Evolutionary conservation across 64 coral and sea anemone species (phyloP).

Genomic region (Pocillopora verrucosa): DNA sequence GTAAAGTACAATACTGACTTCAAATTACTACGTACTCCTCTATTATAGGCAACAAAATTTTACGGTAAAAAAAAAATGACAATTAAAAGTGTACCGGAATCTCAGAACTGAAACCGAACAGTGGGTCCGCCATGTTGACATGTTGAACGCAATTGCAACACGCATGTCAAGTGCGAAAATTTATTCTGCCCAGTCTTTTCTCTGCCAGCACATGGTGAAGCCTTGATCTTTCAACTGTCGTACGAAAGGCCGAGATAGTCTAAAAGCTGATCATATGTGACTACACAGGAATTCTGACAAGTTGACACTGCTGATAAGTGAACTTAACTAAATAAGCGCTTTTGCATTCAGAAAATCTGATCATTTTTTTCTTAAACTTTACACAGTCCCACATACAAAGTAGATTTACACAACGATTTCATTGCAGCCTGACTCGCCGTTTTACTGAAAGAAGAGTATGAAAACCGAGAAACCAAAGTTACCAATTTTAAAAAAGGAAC

Average conservation of each 20-base stretch:
- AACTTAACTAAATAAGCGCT: background rate
- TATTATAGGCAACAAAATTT: background rate
- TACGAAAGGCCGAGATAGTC: too few relatives aligned
- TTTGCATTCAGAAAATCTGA: constrained; percentile 17
- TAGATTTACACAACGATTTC: background rate
- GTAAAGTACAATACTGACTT: background rate
- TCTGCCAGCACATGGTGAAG: background rate
- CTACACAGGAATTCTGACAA: constrained; percentile 31
- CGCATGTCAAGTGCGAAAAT: background rate
- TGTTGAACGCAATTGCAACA: constrained; percentile 8
- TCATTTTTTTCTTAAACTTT: background rate
- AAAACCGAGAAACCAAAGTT: too few relatives aligned
- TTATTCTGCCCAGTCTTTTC: background rate
- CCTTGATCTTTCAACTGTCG: too few relatives aligned
- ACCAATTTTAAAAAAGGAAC: too few relatives aligned
- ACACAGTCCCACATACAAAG: background rate
- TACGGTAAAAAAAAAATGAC: background rate
- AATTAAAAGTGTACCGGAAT: constrained; percentile 55
- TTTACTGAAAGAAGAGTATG: background rate
- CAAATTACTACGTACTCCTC: background rate
- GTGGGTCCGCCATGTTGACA: constrained; percentile 74
- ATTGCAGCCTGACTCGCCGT: background rate
- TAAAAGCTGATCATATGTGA: background rate
- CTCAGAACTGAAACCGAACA: constrained; percentile 54
- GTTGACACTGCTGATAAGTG: background rate